These are phyloP conservation scores for Porphyrio hochstetteri DNA, from an alignment of 2,113 vertebrate genomes.

Conservation along the genomic window DNA sequence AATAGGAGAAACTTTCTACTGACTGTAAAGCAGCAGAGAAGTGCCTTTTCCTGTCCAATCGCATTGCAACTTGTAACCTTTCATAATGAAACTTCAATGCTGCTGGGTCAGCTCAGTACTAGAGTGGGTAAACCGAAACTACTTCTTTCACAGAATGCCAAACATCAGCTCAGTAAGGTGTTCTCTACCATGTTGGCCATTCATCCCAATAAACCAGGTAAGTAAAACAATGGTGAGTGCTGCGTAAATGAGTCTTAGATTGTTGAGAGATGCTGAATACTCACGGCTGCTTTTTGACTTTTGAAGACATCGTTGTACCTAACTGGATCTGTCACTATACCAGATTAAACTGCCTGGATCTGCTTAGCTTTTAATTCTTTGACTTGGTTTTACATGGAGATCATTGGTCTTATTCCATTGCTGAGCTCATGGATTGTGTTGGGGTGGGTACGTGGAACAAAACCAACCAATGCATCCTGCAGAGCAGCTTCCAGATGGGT, in stretches of 20 bases:
- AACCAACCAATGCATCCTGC: background rate
- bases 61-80: background rate
- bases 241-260: background rate
- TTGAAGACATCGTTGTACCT: background rate
- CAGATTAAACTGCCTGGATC: background rate
- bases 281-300: background rate
- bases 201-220: constrained; percentile 96
- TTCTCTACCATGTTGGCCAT: constrained; percentile 92
- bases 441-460: background rate
- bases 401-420: background rate
- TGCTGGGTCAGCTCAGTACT: background rate
- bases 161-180: constrained; percentile 87
- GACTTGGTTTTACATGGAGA: background rate
- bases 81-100: background rate
- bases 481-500: background rate
- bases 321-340: background rate
- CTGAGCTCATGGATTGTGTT: background rate
- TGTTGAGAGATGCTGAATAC: background rate
- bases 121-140: background rate
- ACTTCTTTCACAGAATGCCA: constrained; percentile 78
- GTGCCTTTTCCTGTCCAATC: background rate
- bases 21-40: background rate
- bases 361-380: background rate
- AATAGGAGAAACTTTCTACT: background rate
- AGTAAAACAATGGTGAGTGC: background rate